Evolutionary conservation across 2,797 vertebrate genomes (phyloP).

Genomic region (Synaphobranchus kaupii): DNA sequence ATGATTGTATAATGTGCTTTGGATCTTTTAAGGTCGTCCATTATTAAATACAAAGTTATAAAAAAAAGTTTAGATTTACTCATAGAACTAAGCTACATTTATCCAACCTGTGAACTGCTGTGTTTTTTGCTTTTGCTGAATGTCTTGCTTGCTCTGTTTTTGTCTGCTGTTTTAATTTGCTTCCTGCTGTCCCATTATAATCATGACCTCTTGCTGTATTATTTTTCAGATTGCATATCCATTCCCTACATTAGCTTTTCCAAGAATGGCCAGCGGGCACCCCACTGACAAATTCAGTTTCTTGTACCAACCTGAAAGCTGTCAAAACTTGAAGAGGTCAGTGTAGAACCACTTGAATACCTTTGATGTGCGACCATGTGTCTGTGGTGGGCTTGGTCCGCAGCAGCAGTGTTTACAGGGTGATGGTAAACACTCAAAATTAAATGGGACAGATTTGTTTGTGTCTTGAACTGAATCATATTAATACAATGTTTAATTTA

Average conservation of each 20-base stretch:
- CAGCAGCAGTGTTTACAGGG: neutral
- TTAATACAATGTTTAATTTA: neutral
- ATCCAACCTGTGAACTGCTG: conserved; percentile 40
- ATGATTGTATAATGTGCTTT: neutral
- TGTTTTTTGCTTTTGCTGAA: conserved; percentile 27
- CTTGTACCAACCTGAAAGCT: conserved; percentile 74
- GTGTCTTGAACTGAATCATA: conserved; percentile 1
- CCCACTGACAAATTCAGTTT: conserved; percentile 82
- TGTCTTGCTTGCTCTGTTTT: conserved; percentile 43
- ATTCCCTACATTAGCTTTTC: conserved; percentile 81
- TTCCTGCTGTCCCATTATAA: conserved; percentile 67
- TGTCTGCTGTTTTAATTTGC: conserved; percentile 24
- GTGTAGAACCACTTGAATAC: conserved; percentile 49
- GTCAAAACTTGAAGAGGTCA: conserved; percentile 65
- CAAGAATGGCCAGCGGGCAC: conserved; percentile 79
- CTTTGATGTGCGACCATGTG: conserved; percentile 21
- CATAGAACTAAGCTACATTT: neutral
- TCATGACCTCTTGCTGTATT: conserved; percentile 75
- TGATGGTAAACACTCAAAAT: conserved; percentile 46
- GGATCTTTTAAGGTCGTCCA: neutral
- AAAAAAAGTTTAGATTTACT: neutral
- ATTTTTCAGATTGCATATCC: conserved; percentile 82
- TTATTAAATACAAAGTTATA: neutral
- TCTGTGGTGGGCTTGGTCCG: neutral
- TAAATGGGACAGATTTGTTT: neutral